Percentiles rank a stretch among this genome's conserved stretches.
phyloP scores from a whole-genome alignment of 1,140 invertebrate genomes.

The Listronotus oregonensis region DNA sequence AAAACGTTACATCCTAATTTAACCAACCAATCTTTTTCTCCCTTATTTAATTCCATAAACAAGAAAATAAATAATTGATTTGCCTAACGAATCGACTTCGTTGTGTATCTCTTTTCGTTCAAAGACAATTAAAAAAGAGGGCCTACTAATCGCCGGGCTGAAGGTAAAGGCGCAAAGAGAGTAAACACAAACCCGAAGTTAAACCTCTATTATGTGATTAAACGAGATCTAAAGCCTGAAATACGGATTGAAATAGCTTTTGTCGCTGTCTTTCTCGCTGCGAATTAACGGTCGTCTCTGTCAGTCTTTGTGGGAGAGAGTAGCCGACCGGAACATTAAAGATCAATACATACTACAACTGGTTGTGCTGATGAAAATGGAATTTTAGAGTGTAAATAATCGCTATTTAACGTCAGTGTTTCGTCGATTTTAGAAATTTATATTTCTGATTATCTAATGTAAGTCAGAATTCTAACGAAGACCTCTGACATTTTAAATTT shows the following conservation, averaged over 20 bases:
- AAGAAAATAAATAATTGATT: too few relatives aligned
- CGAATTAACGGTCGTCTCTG: constrained; percentile 3
- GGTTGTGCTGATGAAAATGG: constrained; percentile 8
- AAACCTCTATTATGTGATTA: constrained; percentile 34
- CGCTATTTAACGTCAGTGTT: neutral
- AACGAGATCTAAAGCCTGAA: constrained; percentile 26
- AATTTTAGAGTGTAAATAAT: neutral
- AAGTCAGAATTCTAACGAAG: too few relatives aligned
- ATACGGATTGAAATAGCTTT: neutral
- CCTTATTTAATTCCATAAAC: too few relatives aligned
- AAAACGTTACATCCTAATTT: too few relatives aligned
- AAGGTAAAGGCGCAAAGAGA: constrained; percentile 24
- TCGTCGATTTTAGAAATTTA: neutral
- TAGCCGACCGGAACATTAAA: constrained; percentile 34
- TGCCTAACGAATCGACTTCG: too few relatives aligned
- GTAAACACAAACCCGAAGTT: constrained; percentile 29
- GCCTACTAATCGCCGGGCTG: neutral
- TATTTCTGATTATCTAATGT: too few relatives aligned
- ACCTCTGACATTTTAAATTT: too few relatives aligned
- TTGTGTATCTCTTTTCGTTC: too few relatives aligned
- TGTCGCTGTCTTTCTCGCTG: constrained; percentile 7
- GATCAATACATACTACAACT: constrained; percentile 31
- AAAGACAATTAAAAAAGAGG: too few relatives aligned
- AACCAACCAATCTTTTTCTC: too few relatives aligned
- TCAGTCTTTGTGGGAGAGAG: constrained; percentile 10